phyloP scores from a whole-genome alignment of 1,140 invertebrate species.

The Lysiphlebus fabarum region DNA sequence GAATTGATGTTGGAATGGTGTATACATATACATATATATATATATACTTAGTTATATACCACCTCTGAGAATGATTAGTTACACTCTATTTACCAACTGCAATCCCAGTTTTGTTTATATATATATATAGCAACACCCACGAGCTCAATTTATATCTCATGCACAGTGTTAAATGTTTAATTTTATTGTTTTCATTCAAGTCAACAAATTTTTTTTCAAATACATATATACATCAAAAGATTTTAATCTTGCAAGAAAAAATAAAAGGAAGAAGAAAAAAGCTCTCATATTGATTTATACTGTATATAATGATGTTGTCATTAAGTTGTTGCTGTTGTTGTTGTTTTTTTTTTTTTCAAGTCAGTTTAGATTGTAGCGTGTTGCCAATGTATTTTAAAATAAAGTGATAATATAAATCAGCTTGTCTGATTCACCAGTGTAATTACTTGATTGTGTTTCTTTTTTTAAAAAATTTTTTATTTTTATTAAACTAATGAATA shows the following conservation, averaged over 20 bases:
- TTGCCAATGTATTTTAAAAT: too few species aligned
- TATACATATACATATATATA: too few species aligned
- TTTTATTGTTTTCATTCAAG: not conserved
- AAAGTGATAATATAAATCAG: conserved; percentile 10
- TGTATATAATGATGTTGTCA: too few species aligned
- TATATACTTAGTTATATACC: conserved; percentile 5
- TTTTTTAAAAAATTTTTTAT: too few species aligned
- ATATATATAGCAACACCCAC: not conserved
- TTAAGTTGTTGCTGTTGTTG: too few species aligned
- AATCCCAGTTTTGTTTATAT: conserved; percentile 16
- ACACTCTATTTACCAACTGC: conserved; percentile 25
- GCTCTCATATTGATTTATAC: too few species aligned
- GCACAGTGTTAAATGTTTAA: conserved; percentile 1
- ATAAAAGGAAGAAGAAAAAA: too few species aligned
- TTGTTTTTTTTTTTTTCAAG: too few species aligned
- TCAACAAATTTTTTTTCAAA: too few species aligned
- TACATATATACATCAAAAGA: too few species aligned
- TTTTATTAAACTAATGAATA: conserved; percentile 1
- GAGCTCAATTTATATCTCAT: conserved; percentile 5
- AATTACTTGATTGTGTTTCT: conserved; percentile 17
- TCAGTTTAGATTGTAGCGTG: too few species aligned
- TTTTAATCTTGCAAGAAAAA: too few species aligned
- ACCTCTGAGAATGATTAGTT: conserved; percentile 25
- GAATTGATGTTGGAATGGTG: conserved; percentile 18
- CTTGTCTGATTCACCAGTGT: not conserved